These are phyloP conservation scores for Electrona antarctica DNA, from an alignment of 2,113 vertebrate species.

Conservation along the genomic window DNA sequence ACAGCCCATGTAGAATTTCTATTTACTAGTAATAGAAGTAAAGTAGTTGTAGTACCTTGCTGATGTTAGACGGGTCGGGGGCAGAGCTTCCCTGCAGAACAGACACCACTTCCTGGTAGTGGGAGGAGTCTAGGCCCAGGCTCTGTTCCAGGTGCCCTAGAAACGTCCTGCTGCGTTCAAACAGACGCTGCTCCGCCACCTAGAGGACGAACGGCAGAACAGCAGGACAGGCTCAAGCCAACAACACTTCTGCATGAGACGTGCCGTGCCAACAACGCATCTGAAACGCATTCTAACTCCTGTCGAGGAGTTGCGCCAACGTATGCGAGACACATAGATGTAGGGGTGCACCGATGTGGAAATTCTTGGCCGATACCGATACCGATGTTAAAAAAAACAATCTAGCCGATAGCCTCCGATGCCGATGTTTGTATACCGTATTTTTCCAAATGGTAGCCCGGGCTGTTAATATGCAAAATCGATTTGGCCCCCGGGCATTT, in stretches of 20 bases:
- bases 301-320: neutral
- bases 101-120: slow-evolving; percentile 88
- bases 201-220: slow-evolving; percentile 46
- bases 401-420: no score
- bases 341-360: no score
- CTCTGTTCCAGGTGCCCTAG: slow-evolving; percentile 85
- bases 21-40: no score
- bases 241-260: no score
- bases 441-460: no score
- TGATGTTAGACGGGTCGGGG: slow-evolving; percentile 78
- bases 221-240: neutral
- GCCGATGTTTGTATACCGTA: no score
- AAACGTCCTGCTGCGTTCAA: slow-evolving; percentile 88
- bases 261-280: neutral
- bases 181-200: slow-evolving; percentile 91
- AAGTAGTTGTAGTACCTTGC: slow-evolving; percentile 70
- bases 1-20: no score
- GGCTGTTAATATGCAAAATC: no score
- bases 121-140: slow-evolving; percentile 86
- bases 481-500: no score
- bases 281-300: neutral
- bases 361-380: no score
- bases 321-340: neutral
- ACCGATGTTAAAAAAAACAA: no score
- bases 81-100: slow-evolving; percentile 84